Evolutionary conservation across 2,888 invertebrate genomes (phyloP).

Genomic region (Thymelicus lineola): DNA sequence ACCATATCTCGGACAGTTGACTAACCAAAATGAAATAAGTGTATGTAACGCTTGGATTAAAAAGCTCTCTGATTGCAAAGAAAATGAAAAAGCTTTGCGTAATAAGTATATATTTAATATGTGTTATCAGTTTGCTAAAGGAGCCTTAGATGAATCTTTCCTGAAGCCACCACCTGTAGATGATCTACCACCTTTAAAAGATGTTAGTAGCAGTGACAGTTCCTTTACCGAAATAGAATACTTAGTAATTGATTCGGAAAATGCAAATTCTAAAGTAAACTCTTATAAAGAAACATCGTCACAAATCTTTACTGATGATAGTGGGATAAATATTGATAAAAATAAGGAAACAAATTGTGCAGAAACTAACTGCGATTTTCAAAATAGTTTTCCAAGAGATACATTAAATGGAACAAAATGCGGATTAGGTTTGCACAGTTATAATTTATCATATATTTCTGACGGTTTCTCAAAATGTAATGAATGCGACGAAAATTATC

Average conservation of each 20-base stretch:
- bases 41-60: constrained; percentile 75
- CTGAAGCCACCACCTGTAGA: constrained; percentile 55
- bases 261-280: constrained; percentile 52
- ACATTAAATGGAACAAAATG: constrained; percentile 36
- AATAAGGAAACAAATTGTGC: constrained; percentile 19
- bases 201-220: constrained; percentile 52
- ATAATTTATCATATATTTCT: background rate
- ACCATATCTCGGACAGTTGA: constrained; percentile 65
- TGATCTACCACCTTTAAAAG: constrained; percentile 54
- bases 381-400: constrained; percentile 38
- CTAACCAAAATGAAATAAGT: constrained; percentile 60
- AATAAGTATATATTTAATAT: constrained; percentile 72
- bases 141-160: constrained; percentile 67
- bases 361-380: background rate
- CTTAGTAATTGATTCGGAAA: constrained; percentile 56
- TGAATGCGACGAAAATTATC: constrained; percentile 52
- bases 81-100: constrained; percentile 62
- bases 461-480: constrained; percentile 28
- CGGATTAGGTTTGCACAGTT: background rate
- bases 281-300: constrained; percentile 49
- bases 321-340: constrained; percentile 33
- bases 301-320: constrained; percentile 50
- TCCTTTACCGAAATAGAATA: constrained; percentile 64
- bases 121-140: constrained; percentile 72
- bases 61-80: constrained; percentile 60